These are phyloP conservation scores for Albula goreensis DNA, from an alignment of 2,113 vertebrate species.

Conservation along the genomic window DNA sequence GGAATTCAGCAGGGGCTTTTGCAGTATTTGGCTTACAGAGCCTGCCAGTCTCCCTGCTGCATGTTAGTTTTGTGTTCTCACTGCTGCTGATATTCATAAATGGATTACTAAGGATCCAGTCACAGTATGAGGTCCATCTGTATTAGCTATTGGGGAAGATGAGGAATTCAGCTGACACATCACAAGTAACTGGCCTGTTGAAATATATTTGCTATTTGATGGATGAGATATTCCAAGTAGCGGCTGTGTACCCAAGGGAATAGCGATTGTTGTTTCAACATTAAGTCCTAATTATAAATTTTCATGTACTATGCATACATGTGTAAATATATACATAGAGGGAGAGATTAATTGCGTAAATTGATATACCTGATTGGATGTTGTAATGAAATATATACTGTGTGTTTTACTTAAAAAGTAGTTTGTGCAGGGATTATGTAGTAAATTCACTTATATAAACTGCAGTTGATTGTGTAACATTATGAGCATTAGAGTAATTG, in stretches of 20 bases:
- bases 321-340: too few relatives aligned
- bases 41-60: neutral
- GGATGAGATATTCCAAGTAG: neutral
- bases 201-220: neutral
- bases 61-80: neutral
- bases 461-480: too few relatives aligned
- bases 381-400: neutral
- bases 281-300: neutral
- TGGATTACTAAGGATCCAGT: slow-evolving; percentile 6
- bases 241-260: neutral
- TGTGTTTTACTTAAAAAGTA: too few relatives aligned
- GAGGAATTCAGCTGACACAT: slow-evolving; percentile 4
- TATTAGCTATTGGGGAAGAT: neutral
- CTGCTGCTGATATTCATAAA: neutral
- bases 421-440: too few relatives aligned
- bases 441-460: too few relatives aligned
- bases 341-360: too few relatives aligned
- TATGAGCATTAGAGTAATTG: too few relatives aligned
- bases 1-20: neutral
- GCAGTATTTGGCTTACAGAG: neutral
- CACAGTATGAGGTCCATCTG: neutral
- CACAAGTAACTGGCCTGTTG: neutral
- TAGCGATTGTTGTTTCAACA: neutral
- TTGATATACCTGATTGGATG: neutral
- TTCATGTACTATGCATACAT: too few relatives aligned